A percentile compares a stretch with the other conserved stretches of the same genome.
Evolutionary conservation across 2,797 vertebrate genomes (phyloP).

Genomic region (Lithobates sylvaticus): DNA sequence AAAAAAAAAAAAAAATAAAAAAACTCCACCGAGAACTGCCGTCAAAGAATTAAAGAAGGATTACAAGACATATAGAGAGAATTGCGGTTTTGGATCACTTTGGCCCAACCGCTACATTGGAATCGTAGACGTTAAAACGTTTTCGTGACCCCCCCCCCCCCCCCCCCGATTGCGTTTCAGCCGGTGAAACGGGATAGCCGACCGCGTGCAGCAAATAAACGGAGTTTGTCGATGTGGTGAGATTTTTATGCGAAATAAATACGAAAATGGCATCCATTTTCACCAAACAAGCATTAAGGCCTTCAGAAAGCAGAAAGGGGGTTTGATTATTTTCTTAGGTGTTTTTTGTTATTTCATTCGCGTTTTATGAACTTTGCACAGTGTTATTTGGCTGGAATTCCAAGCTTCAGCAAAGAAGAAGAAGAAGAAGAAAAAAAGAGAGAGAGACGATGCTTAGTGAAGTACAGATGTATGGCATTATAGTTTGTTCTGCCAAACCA

Average conservation of each 20-base stretch:
- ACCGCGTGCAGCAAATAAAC: constrained; percentile 45
- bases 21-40: background rate
- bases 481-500: constrained; percentile 55
- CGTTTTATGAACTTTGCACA: constrained; percentile 59
- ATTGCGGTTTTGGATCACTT: background rate
- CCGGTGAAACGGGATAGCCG: constrained; percentile 38
- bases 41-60: background rate
- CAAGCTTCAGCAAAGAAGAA: constrained; percentile 19
- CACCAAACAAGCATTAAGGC: constrained; percentile 55
- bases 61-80: background rate
- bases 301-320: constrained; percentile 53
- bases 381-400: constrained; percentile 52
- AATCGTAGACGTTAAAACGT: constrained; percentile 33
- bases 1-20: background rate
- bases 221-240: constrained; percentile 52
- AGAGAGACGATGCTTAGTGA: constrained; percentile 50
- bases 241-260: constrained; percentile 61
- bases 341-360: constrained; percentile 61
- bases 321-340: constrained; percentile 63
- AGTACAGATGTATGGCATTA: constrained; percentile 62
- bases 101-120: background rate
- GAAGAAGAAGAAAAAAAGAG: constrained; percentile 1
- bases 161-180: too few species aligned
- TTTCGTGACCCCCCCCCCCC: too few species aligned
- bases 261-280: constrained; percentile 59